Conservation (phyloP, 2,113 vertebrate species). For the Oryzias curvinotus region DNA sequence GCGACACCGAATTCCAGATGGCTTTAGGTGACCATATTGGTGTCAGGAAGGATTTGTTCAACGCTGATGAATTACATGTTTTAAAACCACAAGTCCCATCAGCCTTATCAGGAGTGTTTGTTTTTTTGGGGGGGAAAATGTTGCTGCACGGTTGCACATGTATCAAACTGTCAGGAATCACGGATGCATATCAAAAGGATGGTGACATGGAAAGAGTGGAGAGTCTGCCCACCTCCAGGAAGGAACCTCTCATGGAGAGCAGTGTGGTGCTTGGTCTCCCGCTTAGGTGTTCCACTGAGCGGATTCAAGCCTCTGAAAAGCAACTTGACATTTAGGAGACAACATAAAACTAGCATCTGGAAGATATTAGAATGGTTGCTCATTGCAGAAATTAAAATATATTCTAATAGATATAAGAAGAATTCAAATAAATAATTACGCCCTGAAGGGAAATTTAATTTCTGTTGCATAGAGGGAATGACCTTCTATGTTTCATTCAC, state of each 20-base stretch:
- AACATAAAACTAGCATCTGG: conserved; percentile 38
- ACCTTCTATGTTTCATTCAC: too few relatives aligned
- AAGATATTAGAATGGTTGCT: conserved; percentile 20
- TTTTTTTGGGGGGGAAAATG: conserved; percentile 25
- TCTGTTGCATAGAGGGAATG: background rate
- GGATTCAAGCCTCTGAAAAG: conserved; percentile 48
- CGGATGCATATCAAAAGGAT: conserved; percentile 10
- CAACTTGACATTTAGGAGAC: conserved; percentile 61
- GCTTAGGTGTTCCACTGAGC: background rate
- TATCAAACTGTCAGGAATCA: conserved; percentile 37
- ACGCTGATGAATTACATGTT: conserved; percentile 66
- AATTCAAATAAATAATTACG: conserved; percentile 31
- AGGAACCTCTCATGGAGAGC: conserved; percentile 32
- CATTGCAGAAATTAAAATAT: conserved; percentile 31
- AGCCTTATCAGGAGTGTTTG: conserved; percentile 53
- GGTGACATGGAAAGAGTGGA: conserved; percentile 31
- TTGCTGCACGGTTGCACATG: conserved; percentile 10
- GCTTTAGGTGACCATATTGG: conserved; percentile 38
- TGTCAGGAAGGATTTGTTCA: conserved; percentile 71
- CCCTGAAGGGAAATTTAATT: conserved; percentile 10
- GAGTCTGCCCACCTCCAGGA: conserved; percentile 1
- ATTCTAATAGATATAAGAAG: conserved; percentile 21
- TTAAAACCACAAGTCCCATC: conserved; percentile 60
- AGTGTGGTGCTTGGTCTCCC: conserved; percentile 12
- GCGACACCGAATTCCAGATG: conserved; percentile 43